These are phyloP conservation scores for Hapalemur alaotrensis DNA, from an alignment of 2,797 vertebrate species.

Conservation along the genomic window DNA sequence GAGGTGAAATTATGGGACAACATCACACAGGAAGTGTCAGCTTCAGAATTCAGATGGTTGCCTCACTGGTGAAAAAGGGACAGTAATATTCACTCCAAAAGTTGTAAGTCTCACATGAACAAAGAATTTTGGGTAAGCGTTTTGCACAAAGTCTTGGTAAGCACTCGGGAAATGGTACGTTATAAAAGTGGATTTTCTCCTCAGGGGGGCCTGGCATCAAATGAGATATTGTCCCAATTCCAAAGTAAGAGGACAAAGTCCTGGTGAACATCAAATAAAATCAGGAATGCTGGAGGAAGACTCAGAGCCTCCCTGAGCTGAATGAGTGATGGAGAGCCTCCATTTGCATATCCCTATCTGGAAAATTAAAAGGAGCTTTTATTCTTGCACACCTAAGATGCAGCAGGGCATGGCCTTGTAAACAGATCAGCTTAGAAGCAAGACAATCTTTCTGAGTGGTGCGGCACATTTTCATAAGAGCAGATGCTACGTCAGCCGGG, in stretches of 20 bases:
- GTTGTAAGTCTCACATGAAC: neutral
- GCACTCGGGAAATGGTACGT: neutral
- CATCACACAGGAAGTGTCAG: neutral
- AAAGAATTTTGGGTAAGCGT: neutral
- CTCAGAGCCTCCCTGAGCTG: neutral
- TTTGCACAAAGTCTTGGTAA: neutral
- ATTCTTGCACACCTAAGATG: neutral
- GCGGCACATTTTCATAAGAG: conserved; percentile 27
- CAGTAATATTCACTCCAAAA: neutral
- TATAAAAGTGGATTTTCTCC: neutral
- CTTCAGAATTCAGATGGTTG: neutral
- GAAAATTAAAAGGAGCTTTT: conserved; percentile 33
- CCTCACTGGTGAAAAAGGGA: neutral
- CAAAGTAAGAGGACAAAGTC: neutral
- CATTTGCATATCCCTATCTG: neutral
- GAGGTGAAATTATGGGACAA: neutral
- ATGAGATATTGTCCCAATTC: neutral
- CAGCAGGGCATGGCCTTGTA: accelerated
- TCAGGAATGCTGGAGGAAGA: neutral
- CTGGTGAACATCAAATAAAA: neutral
- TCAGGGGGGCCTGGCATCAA: neutral
- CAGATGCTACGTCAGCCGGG: conserved; percentile 34
- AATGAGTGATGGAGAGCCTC: too few relatives aligned
- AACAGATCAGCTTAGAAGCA: neutral
- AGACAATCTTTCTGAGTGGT: conserved; percentile 26